These are phyloP conservation scores for Mormyrops boulengeri DNA, from an alignment of 2,797 vertebrate species.

Conservation along the genomic window DNA sequence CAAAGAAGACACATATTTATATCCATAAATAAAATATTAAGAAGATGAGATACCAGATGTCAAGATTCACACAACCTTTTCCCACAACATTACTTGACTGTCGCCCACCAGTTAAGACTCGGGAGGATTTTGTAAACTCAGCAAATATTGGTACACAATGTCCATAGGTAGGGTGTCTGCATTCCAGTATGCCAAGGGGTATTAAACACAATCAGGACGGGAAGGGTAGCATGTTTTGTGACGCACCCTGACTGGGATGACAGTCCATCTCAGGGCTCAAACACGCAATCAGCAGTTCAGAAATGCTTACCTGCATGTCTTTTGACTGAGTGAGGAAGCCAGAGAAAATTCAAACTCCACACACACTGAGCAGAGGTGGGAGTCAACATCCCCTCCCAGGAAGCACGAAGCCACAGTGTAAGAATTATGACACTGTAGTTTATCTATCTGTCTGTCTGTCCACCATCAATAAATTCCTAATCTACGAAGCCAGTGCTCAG, in stretches of 20 bases:
- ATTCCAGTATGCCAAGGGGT: neutral
- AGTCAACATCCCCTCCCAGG: neutral
- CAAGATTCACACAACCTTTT: neutral
- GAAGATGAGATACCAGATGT: neutral
- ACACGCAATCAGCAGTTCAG: neutral
- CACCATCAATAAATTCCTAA: neutral
- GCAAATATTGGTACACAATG: neutral
- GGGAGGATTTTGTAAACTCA: neutral
- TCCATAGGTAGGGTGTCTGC: neutral
- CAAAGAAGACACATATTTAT: neutral
- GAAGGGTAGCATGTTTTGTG: neutral
- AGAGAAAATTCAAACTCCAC: neutral
- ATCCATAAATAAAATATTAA: neutral
- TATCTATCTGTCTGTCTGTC: neutral
- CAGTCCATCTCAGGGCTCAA: neutral
- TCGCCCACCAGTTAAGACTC: neutral
- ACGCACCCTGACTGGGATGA: neutral
- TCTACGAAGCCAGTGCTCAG: neutral
- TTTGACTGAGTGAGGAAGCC: neutral
- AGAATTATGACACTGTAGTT: neutral
- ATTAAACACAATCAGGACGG: neutral
- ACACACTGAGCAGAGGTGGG: neutral
- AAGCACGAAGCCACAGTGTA: neutral
- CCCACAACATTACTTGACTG: neutral
- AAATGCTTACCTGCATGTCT: neutral